phyloP scores from a whole-genome alignment of 2,797 vertebrate genomes.

The Myotis pilosus region DNA sequence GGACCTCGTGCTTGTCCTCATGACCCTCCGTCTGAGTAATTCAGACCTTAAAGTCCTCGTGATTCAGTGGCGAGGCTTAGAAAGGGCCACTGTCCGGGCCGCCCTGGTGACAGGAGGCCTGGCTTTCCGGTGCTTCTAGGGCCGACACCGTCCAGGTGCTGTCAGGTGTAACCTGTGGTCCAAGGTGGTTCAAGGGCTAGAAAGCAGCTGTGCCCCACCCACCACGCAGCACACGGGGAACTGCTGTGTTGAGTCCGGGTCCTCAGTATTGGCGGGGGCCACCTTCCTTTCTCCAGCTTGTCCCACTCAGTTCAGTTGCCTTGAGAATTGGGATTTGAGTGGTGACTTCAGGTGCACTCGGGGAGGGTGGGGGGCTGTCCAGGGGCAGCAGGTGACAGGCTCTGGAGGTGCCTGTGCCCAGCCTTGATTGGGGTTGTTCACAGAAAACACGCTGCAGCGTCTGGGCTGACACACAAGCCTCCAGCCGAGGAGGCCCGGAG shows the following conservation, averaged over 20 bases:
- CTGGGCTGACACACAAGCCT: no score
- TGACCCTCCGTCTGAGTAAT: fast-evolving
- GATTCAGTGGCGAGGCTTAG: no score
- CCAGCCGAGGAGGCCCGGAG: background rate
- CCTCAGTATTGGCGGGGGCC: fast-evolving
- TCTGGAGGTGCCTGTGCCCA: background rate
- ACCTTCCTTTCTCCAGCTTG: fast-evolving
- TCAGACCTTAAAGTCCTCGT: background rate
- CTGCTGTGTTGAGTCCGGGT: fast-evolving
- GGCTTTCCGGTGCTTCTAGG: no score
- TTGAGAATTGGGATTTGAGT: background rate
- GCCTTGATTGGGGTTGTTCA: fast-evolving
- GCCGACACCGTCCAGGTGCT: background rate
- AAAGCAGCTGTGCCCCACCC: fast-evolving
- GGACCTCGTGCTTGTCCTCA: background rate
- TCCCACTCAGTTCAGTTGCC: fast-evolving
- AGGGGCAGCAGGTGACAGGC: background rate
- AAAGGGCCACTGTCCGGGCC: background rate
- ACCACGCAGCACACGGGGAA: fast-evolving
- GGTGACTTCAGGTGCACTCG: background rate
- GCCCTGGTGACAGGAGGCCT: background rate
- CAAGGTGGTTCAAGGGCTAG: fast-evolving
- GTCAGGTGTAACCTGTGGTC: background rate
- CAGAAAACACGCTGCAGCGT: background rate
- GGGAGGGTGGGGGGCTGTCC: background rate